A percentile compares a stretch with the other conserved stretches of the same genome.
These are phyloP conservation scores for Avahi laniger DNA, from an alignment of 2,797 vertebrate species.

Conservation along the genomic window DNA sequence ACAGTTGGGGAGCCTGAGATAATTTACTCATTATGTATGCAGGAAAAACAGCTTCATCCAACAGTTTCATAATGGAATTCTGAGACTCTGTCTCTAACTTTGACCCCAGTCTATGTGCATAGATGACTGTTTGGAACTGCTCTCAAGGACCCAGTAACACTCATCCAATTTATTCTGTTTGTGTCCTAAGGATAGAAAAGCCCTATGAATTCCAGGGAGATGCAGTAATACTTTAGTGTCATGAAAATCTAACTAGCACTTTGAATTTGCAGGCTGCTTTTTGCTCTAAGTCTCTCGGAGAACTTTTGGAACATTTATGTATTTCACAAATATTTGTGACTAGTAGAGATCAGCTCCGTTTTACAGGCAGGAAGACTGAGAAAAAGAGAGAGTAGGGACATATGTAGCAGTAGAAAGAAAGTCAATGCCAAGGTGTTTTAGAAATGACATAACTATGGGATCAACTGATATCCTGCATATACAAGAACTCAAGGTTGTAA, in stretches of 20 bases:
- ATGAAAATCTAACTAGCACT: conserved; percentile 47
- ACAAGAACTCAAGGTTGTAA: not conserved
- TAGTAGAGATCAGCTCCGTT: conserved; percentile 18
- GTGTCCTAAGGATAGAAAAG: conserved; percentile 51
- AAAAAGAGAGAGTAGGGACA: not conserved
- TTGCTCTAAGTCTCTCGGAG: conserved; percentile 36
- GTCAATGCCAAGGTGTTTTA: not conserved
- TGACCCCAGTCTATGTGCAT: not conserved
- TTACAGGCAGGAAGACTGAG: not conserved
- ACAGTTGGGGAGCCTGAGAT: not conserved
- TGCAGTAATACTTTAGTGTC: conserved; percentile 18
- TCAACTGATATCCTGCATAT: not conserved
- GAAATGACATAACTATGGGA: not conserved
- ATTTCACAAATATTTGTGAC: conserved; percentile 56
- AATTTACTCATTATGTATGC: conserved; percentile 1
- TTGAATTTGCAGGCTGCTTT: conserved; percentile 55
- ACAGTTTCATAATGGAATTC: conserved; percentile 3
- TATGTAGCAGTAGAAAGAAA: not conserved
- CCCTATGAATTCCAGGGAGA: conserved; percentile 43
- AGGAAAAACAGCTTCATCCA: not conserved
- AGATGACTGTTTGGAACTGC: not conserved
- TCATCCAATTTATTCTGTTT: conserved; percentile 59
- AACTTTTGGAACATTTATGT: conserved; percentile 67
- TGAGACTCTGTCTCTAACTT: not conserved
- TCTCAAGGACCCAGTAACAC: conserved; percentile 41